Percentiles rank a stretch among this genome's conserved stretches.
phyloP scores from a whole-genome alignment of 2,797 vertebrate species.

The Diglossa cyanea region DNA sequence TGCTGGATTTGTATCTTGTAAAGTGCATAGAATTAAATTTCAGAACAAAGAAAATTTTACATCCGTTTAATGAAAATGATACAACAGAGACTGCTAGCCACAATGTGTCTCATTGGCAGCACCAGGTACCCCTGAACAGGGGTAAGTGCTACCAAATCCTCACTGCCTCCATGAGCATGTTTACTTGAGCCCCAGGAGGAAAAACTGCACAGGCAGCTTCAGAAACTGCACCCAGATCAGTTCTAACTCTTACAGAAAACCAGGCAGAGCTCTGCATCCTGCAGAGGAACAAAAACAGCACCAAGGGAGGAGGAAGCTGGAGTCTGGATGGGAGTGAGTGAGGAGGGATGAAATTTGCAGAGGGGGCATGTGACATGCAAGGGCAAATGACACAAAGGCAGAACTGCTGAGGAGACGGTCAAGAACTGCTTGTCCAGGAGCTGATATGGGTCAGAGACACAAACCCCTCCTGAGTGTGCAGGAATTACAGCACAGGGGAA shows the following conservation, averaged over 20 bases:
- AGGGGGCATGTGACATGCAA: not conserved
- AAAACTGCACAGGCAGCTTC: not conserved
- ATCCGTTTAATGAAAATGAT: not conserved
- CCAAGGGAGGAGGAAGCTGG: not conserved
- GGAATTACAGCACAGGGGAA: not conserved
- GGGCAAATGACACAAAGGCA: not conserved
- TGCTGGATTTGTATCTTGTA: not conserved
- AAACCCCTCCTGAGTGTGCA: rapidly evolving
- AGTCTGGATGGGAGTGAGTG: not conserved
- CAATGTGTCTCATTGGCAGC: rapidly evolving
- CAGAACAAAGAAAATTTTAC: not conserved
- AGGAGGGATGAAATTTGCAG: not conserved
- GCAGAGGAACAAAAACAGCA: not conserved
- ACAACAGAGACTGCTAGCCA: not conserved
- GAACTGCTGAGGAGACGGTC: not conserved
- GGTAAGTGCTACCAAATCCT: not conserved
- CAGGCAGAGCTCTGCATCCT: not conserved
- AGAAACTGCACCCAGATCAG: not conserved
- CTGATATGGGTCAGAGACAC: not conserved
- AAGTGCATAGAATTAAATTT: not conserved
- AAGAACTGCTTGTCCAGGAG: not conserved
- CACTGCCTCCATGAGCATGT: not conserved
- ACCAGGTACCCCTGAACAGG: not conserved
- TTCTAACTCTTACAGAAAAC: not conserved
- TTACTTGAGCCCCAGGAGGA: not conserved